Evolutionary conservation across 53 echinoderm and acorn worm species (phyloP), one percentile per base, ranked within the genome.

Genomic region (Echinometra lucunter): DNA sequence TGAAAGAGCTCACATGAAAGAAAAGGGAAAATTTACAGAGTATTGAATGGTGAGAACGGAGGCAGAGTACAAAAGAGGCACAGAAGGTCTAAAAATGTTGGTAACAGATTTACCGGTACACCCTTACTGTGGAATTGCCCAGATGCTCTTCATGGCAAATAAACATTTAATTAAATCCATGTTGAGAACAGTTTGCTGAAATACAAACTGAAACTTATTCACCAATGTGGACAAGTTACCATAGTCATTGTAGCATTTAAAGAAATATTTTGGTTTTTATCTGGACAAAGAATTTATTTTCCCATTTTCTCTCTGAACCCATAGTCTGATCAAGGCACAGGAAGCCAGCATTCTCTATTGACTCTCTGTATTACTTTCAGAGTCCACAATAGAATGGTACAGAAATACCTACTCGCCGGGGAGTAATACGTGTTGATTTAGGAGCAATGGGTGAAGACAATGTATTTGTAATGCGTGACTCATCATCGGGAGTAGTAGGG

Each of bases 251-350:
- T 85, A 49, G n/a, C n/a, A 27, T 10, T 49, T 49, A 10, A 85
- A 49, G 85, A n/a, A 85, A 85, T 28, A 85, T 85, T 28, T 85
- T 85, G 47, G 85, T 85, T 85, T 85, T 85, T 45, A n/a, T 85
- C 30, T 47, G n/a, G 28, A 85, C 85, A 85, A 85, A 85, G 85
- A 49, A 47, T 53, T 21, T n/a, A 85, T 85, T 85, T 82, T 85
- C 30, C 53, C 85, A 25, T 47, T 85, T 85, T 49, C 85, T 47
- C 47, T 15, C 3, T 28, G 21, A 38, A 80, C 2, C 30, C 18
- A 78, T 53, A 9, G 13, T 53, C 18, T 78, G 45, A 85, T 85
- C 81, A 49, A 53, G 85, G 85, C 49, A 49, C 49, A 23, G 85
- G 85, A 47, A 85, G 85, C 49, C 85, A 49, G 85, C 49, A 49